Evolutionary conservation across 2,797 vertebrate species (phyloP).

Genomic region (Xenopus petersii): DNA sequence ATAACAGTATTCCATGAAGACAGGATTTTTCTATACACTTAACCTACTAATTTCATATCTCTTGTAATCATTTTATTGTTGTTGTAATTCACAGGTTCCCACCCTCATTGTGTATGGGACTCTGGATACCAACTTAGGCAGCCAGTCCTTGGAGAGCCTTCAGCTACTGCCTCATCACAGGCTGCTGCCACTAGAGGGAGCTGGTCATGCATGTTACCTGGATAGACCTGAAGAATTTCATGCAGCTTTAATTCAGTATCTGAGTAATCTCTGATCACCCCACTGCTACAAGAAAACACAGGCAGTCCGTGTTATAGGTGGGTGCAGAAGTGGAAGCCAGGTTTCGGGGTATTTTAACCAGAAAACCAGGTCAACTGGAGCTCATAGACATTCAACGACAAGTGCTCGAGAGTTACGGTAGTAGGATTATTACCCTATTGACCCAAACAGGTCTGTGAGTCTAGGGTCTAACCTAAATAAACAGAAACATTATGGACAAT

Average conservation of each 20-base stretch:
- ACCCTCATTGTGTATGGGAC: conserved; percentile 85
- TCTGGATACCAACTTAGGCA: conserved; percentile 76
- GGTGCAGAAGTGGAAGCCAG: background rate
- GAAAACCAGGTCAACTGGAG: background rate
- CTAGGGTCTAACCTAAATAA: too few species aligned
- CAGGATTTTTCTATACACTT: too few species aligned
- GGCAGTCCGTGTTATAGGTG: too few species aligned
- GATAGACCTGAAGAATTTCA: conserved; percentile 88
- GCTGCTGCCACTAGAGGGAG: conserved; percentile 70
- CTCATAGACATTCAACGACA: background rate
- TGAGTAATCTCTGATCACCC: conserved; percentile 62
- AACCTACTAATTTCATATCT: too few species aligned
- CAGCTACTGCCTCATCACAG: conserved; percentile 78
- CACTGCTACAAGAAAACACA: conserved; percentile 16
- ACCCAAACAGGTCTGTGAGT: too few species aligned
- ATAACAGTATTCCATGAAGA: too few species aligned
- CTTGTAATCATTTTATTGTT: background rate
- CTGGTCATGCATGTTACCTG: conserved; percentile 91
- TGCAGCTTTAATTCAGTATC: conserved; percentile 79
- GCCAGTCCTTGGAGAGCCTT: conserved; percentile 86
- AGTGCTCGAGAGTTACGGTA: background rate
- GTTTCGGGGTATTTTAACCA: background rate
- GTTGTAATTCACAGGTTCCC: conserved; percentile 57
- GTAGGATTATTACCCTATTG: too few species aligned
- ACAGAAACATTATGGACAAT: too few species aligned